Conservation (phyloP, 2,888 invertebrate genomes). For the Cheiracanthium punctorium region DNA sequence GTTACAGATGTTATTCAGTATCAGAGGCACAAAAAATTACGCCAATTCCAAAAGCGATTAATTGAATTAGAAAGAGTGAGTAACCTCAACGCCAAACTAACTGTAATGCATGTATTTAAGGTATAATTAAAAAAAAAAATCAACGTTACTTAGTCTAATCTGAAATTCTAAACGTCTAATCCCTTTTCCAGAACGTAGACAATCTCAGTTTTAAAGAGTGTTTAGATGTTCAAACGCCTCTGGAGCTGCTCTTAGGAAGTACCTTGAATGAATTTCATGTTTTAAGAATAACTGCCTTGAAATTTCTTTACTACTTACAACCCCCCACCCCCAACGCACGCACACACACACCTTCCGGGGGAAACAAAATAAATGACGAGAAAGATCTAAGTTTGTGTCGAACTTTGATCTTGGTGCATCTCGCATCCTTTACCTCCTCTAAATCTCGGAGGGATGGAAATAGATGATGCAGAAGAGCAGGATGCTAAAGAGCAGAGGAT, state of each 20-base stretch:
- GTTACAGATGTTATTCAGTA: no score
- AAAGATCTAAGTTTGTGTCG: conserved; percentile 63
- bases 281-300: background rate
- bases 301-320: conserved; percentile 1
- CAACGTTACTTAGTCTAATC: no score
- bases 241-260: background rate
- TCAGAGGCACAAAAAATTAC: no score
- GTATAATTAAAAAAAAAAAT: no score
- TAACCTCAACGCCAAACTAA: no score
- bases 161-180: no score
- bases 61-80: no score
- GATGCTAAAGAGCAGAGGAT: conserved; percentile 31
- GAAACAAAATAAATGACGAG: conserved; percentile 56
- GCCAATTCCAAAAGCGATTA: no score
- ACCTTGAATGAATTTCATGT: background rate
- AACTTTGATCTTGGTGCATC: conserved; percentile 65
- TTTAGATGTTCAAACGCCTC: background rate
- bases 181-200: no score
- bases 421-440: conserved; percentile 46
- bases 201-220: background rate
- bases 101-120: no score
- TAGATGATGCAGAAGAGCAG: conserved; percentile 58
- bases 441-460: conserved; percentile 57
- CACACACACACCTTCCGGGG: background rate
- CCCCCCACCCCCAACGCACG: no score